Evolutionary conservation across 2,797 vertebrate species (phyloP), one percentile per base, ranked within the genome.

Genomic region (Antennarius maculatus): DNA sequence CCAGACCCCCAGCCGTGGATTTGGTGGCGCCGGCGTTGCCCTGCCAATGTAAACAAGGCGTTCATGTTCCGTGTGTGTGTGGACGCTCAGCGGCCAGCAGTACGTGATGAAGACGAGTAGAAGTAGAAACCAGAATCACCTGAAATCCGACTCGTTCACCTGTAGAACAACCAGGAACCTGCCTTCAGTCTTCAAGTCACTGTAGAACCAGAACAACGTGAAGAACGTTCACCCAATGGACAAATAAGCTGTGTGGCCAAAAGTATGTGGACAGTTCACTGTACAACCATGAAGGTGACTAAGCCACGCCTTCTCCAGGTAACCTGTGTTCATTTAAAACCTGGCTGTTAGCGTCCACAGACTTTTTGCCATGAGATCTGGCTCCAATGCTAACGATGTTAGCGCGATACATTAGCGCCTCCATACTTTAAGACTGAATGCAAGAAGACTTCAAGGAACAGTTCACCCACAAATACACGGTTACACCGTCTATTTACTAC

Each of bases 101-200:
- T 97, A 97, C 90, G 95, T 96, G 73, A 85, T 76, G 62, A 66
- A 63, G 63, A 66, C 69, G 31, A 57, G 66, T 95, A 93, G 92
- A 91, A 54, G 81, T 80, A 89, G 79, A 80, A 29, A n/a, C 28
- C 18, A 16, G 6, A 57, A 66, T 72, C 65, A 64, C 39, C 61
- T 48, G 63, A 61, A 50, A 28, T 66, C 6, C 54, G 14, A 51
- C 41, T 4, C n/a, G 70, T 47, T 60, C 66, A 54, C 66, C 54
- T 43, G 31, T 28, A 29, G 42, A 53, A 28, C 61, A 62, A 34
- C 7, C 31, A 34, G 31, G 5, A 34, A 34, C 15, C 2, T 43
- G 82, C 68, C 45, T 77, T 49, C 5, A 82, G 86, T 83, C 78
- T 83, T 83, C 75, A 86, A 82, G 65, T 78, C 78, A 18, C 0